Percentiles rank a stretch among this genome's conserved stretches.
These are phyloP conservation scores for Myodes glareolus DNA, from an alignment of 2,113 vertebrate genomes.

Conservation along the genomic window DNA sequence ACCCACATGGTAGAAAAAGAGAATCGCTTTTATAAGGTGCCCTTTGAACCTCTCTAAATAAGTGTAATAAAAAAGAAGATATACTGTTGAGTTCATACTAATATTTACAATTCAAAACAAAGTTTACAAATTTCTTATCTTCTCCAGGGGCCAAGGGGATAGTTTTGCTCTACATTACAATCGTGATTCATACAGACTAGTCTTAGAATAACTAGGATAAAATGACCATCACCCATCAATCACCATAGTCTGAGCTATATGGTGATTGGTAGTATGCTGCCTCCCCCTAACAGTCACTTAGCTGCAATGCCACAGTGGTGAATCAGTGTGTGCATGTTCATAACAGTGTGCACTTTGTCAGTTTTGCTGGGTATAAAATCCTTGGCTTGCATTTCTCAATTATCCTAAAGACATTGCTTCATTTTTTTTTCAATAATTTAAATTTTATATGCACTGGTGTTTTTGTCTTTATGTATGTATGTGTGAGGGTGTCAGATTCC, in stretches of 20 bases:
- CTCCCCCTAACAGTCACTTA: not conserved
- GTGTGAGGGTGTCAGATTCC: not conserved
- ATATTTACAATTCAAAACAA: not conserved
- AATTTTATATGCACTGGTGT: too few relatives aligned
- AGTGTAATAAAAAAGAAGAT: not conserved
- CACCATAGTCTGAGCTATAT: not conserved
- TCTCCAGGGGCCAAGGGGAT: not conserved
- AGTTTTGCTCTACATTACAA: not conserved
- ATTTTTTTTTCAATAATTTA: not conserved
- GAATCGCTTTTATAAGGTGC: not conserved
- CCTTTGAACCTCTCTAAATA: not conserved
- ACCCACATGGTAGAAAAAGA: not conserved
- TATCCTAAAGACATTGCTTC: not conserved
- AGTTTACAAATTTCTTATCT: not conserved
- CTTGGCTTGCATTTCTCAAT: not conserved
- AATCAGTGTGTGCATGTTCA: not conserved
- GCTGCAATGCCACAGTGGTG: not conserved
- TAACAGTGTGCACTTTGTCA: not conserved
- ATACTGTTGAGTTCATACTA: not conserved
- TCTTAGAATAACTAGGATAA: not conserved
- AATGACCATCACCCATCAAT: not conserved
- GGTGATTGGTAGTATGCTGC: fast-evolving
- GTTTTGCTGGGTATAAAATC: slow-evolving; percentile 12
- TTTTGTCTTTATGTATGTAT: too few relatives aligned
- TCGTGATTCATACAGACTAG: not conserved